Evolutionary conservation across 2,888 invertebrate species (phyloP).

Genomic region (Agrochola lychnidis): DNA sequence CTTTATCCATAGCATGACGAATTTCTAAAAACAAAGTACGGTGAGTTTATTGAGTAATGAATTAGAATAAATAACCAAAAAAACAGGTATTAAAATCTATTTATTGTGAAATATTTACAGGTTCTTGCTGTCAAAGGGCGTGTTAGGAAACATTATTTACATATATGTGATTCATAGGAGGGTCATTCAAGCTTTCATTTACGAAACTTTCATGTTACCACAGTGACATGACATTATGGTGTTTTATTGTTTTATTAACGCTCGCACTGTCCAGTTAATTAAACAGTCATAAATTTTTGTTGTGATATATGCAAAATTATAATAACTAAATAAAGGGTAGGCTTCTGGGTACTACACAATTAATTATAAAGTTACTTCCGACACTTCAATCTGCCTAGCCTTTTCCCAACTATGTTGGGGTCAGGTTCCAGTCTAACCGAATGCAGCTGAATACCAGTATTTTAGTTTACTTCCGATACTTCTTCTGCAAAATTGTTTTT

Average conservation of each 20-base stretch:
- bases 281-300: constrained; percentile 10
- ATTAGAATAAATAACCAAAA: constrained; percentile 33
- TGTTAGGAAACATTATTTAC: constrained; percentile 56
- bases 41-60: constrained; percentile 18
- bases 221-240: constrained; percentile 32
- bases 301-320: constrained; percentile 9
- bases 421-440: too few species aligned
- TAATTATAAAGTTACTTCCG: not conserved
- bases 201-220: constrained; percentile 53
- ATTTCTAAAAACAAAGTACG: constrained; percentile 2
- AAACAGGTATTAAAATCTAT: constrained; percentile 25
- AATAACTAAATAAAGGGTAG: not conserved
- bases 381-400: not conserved
- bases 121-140: constrained; percentile 51
- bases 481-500: not conserved
- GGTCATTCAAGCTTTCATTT: constrained; percentile 51
- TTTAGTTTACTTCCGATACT: not conserved
- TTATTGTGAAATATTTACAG: constrained; percentile 35
- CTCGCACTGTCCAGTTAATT: constrained; percentile 7
- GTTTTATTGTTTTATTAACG: constrained; percentile 46
- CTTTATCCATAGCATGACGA: not conserved
- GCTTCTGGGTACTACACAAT: not conserved
- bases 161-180: constrained; percentile 49
- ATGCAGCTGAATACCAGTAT: too few species aligned
- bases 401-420: too few species aligned